Evolutionary conservation across 2,113 vertebrate genomes (phyloP).

Genomic region (Oxyruncus cristatus): DNA sequence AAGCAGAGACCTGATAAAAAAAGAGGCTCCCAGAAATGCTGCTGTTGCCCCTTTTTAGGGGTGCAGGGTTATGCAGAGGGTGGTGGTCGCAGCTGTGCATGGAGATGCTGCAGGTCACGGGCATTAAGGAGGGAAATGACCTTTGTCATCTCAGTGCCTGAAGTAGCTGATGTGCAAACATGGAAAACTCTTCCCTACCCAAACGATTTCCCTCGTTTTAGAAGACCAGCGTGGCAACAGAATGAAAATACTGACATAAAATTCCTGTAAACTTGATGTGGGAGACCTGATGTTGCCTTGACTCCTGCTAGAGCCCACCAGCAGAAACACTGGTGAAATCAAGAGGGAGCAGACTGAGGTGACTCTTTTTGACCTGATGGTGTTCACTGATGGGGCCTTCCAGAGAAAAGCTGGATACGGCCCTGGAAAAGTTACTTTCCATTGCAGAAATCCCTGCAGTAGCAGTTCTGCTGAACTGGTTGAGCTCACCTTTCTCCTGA

Average conservation of each 20-base stretch:
- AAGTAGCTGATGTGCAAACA: accelerated
- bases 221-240: background rate
- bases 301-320: background rate
- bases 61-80: background rate
- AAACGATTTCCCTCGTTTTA: background rate
- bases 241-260: background rate
- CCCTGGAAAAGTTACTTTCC: background rate
- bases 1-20: background rate
- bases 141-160: background rate
- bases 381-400: too few relatives aligned
- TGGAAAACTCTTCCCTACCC: background rate
- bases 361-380: background rate
- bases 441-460: accelerated
- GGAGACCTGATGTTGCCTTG: background rate
- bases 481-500: background rate
- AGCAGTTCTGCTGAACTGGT: background rate
- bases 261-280: too few relatives aligned
- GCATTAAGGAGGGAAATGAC: background rate
- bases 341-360: background rate
- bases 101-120: background rate
- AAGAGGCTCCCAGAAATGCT: background rate
- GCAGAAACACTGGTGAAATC: background rate
- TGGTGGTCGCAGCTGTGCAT: accelerated
- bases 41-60: background rate
- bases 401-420: background rate